Conservation (phyloP, 2,888 invertebrate species). For the Lordiphosa fenestrarum region DNA sequence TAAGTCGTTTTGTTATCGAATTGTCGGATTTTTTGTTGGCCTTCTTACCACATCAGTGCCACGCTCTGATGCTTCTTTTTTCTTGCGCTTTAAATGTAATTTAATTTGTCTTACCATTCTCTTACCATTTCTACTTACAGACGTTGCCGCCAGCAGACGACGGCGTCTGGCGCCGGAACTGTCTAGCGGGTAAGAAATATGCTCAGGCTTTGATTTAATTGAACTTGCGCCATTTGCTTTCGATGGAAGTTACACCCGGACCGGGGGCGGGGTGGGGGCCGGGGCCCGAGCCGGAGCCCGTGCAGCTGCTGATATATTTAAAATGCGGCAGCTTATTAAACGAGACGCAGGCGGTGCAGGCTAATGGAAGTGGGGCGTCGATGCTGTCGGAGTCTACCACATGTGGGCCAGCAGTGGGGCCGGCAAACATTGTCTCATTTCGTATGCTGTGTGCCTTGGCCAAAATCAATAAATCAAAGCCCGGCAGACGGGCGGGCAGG, state of each 20-base stretch:
- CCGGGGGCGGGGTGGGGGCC: background rate
- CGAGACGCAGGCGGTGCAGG: conserved; percentile 21
- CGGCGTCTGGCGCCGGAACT: conserved; percentile 72
- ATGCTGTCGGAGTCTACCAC: conserved; percentile 26
- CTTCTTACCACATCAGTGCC: conserved; percentile 30
- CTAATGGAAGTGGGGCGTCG: conserved; percentile 47
- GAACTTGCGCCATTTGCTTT: conserved; percentile 56
- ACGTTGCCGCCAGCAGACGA: conserved; percentile 64
- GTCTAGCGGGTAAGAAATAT: conserved; percentile 75
- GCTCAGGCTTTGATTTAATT: conserved; percentile 70
- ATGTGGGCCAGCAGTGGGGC: conserved; percentile 40
- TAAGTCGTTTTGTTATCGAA: conserved; percentile 1
- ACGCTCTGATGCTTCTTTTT: conserved; percentile 30
- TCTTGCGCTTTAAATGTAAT: conserved; percentile 67
- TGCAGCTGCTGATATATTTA: conserved; percentile 51
- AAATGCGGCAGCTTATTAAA: conserved; percentile 62
- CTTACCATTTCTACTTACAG: conserved; percentile 62
- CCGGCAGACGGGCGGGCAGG: conserved; percentile 22
- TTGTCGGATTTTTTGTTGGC: conserved; percentile 9
- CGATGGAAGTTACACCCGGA: background rate
- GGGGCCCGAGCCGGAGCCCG: background rate
- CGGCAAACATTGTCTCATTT: conserved; percentile 73
- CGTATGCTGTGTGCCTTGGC: conserved; percentile 63
- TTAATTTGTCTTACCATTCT: conserved; percentile 74
- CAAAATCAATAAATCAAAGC: conserved; percentile 76